Conservation (phyloP, 53 echinoderm and acorn worm genomes). For the Arbacia lixula region DNA sequence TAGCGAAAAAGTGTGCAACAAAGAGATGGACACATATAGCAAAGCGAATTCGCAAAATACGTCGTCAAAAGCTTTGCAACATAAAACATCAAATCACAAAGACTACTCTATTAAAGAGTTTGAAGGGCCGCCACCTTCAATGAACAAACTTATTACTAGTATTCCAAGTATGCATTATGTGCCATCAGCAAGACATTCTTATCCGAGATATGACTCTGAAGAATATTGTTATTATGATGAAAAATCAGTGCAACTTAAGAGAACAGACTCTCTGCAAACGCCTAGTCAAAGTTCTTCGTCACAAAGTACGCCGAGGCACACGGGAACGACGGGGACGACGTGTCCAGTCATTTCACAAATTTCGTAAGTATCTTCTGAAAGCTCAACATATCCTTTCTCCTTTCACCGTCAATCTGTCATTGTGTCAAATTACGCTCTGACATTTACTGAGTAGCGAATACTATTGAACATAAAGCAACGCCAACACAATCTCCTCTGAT, state of each 20-base stretch:
- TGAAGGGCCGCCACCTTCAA: slow-evolving; percentile 77
- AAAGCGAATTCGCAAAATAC: slow-evolving; percentile 56
- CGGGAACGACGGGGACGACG: too few species aligned
- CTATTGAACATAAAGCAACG: too few species aligned
- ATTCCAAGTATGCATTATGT: slow-evolving; percentile 80
- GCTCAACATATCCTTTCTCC: too few species aligned
- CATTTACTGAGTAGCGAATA: too few species aligned
- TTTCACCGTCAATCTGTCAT: too few species aligned
- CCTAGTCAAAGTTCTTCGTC: slow-evolving; percentile 85
- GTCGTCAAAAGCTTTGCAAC: slow-evolving; percentile 54
- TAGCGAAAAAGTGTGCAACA: slow-evolving; percentile 99
- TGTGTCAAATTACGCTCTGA: too few species aligned
- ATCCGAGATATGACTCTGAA: slow-evolving; percentile 87
- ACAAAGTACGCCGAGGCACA: slow-evolving; percentile 94
- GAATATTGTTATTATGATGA: slow-evolving; percentile 99
- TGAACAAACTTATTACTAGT: slow-evolving; percentile 57
- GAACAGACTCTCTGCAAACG: slow-evolving; percentile 96
- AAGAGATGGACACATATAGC: slow-evolving; percentile 76
- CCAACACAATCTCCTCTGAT: too few species aligned
- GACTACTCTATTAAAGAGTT: slow-evolving; percentile 91
- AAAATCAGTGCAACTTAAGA: slow-evolving; percentile 86
- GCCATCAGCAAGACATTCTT: slow-evolving; percentile 91
- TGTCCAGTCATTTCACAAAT: slow-evolving; percentile 90
- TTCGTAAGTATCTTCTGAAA: slow-evolving; percentile 84
- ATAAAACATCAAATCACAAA: slow-evolving; percentile 65